Conservation (phyloP, 2,113 vertebrate genomes). For the Antechinus flavipes region DNA sequence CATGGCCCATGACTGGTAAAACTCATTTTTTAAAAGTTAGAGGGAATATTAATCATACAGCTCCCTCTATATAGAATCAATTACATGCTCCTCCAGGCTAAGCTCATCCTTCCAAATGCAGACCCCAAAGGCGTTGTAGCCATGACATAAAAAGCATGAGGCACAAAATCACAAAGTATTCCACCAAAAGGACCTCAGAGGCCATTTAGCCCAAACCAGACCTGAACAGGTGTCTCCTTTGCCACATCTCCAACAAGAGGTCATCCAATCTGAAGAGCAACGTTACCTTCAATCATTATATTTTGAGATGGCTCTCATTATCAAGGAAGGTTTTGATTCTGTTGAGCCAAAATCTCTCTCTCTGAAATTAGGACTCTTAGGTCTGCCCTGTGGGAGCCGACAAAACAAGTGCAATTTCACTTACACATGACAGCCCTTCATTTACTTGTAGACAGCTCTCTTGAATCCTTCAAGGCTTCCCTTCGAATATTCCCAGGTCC, state of each 20-base stretch:
- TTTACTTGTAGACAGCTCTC: not conserved
- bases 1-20: not conserved
- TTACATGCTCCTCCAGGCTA: not conserved
- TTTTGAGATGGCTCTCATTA: not conserved
- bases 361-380: not conserved
- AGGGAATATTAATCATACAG: not conserved
- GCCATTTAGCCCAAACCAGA: not conserved
- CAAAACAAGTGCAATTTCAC: not conserved
- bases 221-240: not conserved
- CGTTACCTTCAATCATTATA: not conserved
- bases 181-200: not conserved
- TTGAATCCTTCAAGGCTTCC: not conserved
- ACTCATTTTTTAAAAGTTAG: not conserved
- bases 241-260: rapidly evolving
- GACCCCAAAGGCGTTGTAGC: not conserved
- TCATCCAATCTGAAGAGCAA: not conserved
- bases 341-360: not conserved
- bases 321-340: not conserved
- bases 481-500: not conserved
- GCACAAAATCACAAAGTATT: not conserved
- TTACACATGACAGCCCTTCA: not conserved
- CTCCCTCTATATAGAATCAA: not conserved
- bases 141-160: not conserved
- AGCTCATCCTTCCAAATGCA: not conserved
- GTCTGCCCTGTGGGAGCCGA: not conserved